A percentile compares a stretch with the other conserved stretches of the same genome.
Evolutionary conservation across 2,888 invertebrate genomes (phyloP).

Genomic region (Temnothorax ravouxi): DNA sequence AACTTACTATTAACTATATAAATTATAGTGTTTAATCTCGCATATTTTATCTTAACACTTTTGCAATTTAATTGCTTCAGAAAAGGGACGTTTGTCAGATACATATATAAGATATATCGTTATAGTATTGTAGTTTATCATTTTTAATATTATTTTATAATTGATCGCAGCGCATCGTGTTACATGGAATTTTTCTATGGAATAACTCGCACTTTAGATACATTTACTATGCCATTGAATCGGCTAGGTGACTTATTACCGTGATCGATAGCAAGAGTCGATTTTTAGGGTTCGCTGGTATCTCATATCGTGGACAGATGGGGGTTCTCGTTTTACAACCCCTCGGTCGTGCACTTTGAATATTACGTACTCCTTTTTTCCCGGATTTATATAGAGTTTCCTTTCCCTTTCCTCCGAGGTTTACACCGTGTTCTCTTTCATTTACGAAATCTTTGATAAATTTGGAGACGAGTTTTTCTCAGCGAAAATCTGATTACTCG

Average conservation of each 20-base stretch:
- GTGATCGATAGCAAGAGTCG: conserved; percentile 69
- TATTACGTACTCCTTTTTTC: conserved; percentile 29
- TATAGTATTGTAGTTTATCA: not conserved
- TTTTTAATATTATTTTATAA: not conserved
- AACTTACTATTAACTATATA: not conserved
- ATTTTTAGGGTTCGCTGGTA: conserved; percentile 79
- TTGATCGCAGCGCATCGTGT: not conserved
- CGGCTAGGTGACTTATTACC: conserved; percentile 74
- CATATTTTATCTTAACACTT: not conserved
- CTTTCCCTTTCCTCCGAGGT: not conserved
- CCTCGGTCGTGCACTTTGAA: conserved; percentile 39
- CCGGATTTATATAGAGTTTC: conserved; percentile 6
- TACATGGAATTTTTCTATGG: not conserved
- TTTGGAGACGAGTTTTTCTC: not conserved
- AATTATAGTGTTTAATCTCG: not conserved
- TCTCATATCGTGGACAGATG: conserved; percentile 80
- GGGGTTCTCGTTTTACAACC: conserved; percentile 81
- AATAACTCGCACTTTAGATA: conserved; percentile 8
- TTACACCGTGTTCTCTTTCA: conserved; percentile 27
- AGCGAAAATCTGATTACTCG: conserved; percentile 28
- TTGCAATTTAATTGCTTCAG: not conserved
- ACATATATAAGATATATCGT: not conserved
- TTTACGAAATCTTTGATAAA: conserved; percentile 29
- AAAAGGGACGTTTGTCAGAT: not conserved
- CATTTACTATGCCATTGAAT: conserved; percentile 15